phyloP scores from a whole-genome alignment of 2,888 invertebrate genomes.

The Druceiella hillmani region DNA sequence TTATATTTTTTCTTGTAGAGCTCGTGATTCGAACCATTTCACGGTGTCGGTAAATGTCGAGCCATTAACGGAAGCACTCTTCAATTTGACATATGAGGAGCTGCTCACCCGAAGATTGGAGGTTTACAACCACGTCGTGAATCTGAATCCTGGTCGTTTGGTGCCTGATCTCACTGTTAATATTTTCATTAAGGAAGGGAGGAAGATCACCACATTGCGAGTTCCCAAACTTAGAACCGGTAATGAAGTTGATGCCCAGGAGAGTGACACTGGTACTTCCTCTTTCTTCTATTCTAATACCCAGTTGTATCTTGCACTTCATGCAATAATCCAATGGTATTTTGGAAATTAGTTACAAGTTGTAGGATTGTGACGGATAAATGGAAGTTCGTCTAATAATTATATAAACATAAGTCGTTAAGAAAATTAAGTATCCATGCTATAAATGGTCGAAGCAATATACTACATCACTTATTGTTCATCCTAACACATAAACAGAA shows the following conservation, averaged over 20 bases:
- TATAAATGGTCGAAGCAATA: too few relatives aligned
- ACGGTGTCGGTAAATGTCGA: slow-evolving; percentile 64
- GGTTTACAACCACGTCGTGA: slow-evolving; percentile 62
- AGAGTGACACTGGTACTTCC: slow-evolving; percentile 43
- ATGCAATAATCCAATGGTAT: too few relatives aligned
- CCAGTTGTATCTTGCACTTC: too few relatives aligned
- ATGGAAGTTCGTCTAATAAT: too few relatives aligned
- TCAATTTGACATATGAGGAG: slow-evolving; percentile 71
- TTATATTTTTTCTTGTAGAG: too few relatives aligned
- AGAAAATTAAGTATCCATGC: too few relatives aligned
- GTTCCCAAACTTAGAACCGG: slow-evolving; percentile 61
- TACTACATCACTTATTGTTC: too few relatives aligned
- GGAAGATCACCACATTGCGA: slow-evolving; percentile 53
- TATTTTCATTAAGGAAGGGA: slow-evolving; percentile 58
- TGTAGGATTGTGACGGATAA: too few relatives aligned
- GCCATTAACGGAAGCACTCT: slow-evolving; percentile 54
- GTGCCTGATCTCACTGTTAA: slow-evolving; percentile 61
- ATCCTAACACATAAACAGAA: too few relatives aligned
- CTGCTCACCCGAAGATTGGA: slow-evolving; percentile 57
- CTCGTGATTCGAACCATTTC: slow-evolving; percentile 66
- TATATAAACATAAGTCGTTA: too few relatives aligned
- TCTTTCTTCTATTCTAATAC: too few relatives aligned
- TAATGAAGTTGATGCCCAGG: slow-evolving; percentile 55
- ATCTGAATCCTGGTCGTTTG: slow-evolving; percentile 61
- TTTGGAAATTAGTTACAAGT: too few relatives aligned